phyloP scores from a whole-genome alignment of 2,113 vertebrate species.

The Phoxinus phoxinus region DNA sequence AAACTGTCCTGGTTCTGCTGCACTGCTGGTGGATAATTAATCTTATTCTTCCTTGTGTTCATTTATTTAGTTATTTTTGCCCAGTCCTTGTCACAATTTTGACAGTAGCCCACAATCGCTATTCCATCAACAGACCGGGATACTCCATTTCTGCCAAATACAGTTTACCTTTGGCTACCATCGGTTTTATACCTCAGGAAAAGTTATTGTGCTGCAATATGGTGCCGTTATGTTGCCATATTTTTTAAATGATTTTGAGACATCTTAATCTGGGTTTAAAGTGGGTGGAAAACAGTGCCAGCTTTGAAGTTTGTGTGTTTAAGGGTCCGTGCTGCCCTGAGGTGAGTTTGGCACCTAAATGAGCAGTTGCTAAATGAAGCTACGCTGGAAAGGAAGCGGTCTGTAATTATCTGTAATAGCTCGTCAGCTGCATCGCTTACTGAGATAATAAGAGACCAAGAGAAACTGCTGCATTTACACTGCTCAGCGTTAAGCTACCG shows the following conservation, averaged over 20 bases:
- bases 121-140: constrained; percentile 54
- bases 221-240: constrained; percentile 13
- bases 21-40: too few species aligned
- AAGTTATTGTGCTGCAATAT: constrained; percentile 23
- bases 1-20: too few species aligned
- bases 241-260: constrained; percentile 47
- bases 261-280: constrained; percentile 61
- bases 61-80: neutral
- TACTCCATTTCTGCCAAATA: neutral
- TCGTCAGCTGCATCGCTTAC: constrained; percentile 69
- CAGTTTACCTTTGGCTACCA: neutral
- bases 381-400: constrained; percentile 53
- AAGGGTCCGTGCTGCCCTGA: constrained; percentile 62
- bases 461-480: constrained; percentile 61
- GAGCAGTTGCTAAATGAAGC: constrained; percentile 74
- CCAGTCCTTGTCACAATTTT: neutral
- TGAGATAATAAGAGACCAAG: constrained; percentile 56
- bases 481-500: constrained; percentile 62
- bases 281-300: constrained; percentile 37
- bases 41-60: neutral
- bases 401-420: constrained; percentile 77
- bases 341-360: constrained; percentile 70
- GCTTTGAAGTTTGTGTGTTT: constrained; percentile 52
- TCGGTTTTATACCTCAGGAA: neutral
- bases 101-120: neutral